These are phyloP conservation scores for Zoanthus solanderi DNA, from an alignment of 92 coral and sea anemone genomes.

Conservation along the genomic window DNA sequence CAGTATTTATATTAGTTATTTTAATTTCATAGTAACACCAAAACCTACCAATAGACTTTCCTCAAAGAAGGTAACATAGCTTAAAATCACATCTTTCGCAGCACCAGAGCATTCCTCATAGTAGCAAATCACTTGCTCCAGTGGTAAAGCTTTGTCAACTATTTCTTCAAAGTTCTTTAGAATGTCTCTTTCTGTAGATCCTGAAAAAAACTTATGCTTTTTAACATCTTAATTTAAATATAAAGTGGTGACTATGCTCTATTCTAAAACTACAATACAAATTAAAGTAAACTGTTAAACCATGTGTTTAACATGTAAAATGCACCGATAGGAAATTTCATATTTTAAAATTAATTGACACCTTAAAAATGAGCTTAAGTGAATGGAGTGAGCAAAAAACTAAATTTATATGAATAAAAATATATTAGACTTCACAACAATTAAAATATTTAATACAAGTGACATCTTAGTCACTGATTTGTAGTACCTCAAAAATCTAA, in stretches of 20 bases:
- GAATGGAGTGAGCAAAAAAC: no score
- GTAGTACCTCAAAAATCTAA: neutral
- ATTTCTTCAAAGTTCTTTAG: conserved; percentile 54
- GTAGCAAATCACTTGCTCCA: conserved; percentile 48
- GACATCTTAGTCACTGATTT: neutral
- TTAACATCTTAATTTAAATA: conserved; percentile 1
- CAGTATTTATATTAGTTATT: neutral
- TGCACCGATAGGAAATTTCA: no score
- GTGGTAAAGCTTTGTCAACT: conserved; percentile 63
- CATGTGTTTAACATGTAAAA: neutral
- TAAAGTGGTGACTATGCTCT: neutral
- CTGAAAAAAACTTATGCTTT: conserved; percentile 30
- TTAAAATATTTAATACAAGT: no score
- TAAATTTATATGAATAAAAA: no score
- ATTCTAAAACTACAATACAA: neutral
- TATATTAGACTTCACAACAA: no score
- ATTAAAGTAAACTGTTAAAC: neutral
- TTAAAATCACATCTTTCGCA: conserved; percentile 50
- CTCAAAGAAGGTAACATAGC: conserved; percentile 68
- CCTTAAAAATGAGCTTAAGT: no score
- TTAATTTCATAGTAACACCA: neutral
- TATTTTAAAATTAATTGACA: no score
- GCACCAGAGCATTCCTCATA: conserved; percentile 50
- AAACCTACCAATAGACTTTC: conserved; percentile 54
- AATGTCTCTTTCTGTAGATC: conserved; percentile 68